A percentile compares a stretch with the other conserved stretches of the same genome.
Evolutionary conservation across 2,113 vertebrate genomes (phyloP).

Genomic region (Haliaeetus leucogaster): DNA sequence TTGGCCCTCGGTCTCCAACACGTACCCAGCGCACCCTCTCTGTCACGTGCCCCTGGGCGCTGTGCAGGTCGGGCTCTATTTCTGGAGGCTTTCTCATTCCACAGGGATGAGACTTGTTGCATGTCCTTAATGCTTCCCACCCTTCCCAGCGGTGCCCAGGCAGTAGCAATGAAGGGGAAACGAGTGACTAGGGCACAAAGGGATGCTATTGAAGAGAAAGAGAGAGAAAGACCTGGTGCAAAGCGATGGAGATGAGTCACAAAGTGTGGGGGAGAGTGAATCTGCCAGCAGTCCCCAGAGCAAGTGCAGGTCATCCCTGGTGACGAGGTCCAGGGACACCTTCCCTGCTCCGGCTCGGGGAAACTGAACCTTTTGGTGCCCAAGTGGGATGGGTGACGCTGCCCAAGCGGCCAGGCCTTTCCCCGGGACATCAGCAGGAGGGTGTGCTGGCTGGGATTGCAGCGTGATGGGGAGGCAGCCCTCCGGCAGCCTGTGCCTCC

Average conservation of each 20-base stretch:
- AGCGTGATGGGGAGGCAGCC: neutral
- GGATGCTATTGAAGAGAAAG: neutral
- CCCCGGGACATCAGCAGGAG: neutral
- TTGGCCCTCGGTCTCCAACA: neutral
- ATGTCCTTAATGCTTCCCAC: neutral
- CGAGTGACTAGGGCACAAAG: neutral
- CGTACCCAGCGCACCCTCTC: accelerated
- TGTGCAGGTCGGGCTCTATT: neutral
- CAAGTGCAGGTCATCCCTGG: too few relatives aligned
- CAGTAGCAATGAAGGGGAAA: neutral
- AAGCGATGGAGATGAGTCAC: neutral
- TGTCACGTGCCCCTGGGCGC: neutral
- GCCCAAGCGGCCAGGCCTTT: neutral
- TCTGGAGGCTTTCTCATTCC: neutral
- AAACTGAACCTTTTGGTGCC: neutral
- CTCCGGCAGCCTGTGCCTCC: neutral
- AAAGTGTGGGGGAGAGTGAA: accelerated
- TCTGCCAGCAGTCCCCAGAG: neutral
- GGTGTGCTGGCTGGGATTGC: accelerated
- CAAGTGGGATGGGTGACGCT: accelerated
- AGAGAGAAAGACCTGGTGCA: neutral
- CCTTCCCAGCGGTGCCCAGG: accelerated
- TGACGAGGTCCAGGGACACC: neutral
- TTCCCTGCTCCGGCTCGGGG: accelerated
- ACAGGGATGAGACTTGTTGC: neutral